phyloP scores from a whole-genome alignment of 2,113 vertebrate species.

The Equus quagga region DNA sequence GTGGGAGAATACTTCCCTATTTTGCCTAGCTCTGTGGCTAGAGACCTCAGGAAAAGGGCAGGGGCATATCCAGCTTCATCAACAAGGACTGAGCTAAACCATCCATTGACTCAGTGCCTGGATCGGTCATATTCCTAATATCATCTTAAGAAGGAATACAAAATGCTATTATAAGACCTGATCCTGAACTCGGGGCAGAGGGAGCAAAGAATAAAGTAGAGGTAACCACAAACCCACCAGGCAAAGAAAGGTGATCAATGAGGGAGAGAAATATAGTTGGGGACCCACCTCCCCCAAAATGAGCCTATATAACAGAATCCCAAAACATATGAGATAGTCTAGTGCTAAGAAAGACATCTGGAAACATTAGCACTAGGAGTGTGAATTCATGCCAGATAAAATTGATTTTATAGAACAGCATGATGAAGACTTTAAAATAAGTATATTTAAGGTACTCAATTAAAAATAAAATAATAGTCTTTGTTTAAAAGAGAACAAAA shows the following conservation, averaged over 20 bases:
- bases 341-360: neutral
- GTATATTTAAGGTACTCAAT: neutral
- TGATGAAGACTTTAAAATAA: neutral
- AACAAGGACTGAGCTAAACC: neutral
- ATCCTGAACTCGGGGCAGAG: neutral
- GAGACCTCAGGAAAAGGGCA: neutral
- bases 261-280: neutral
- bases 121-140: neutral
- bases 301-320: neutral
- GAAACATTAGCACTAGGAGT: conserved; percentile 6
- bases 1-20: neutral
- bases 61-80: neutral
- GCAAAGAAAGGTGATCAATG: neutral
- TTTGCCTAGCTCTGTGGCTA: neutral
- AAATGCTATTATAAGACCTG: neutral
- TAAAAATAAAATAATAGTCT: conserved; percentile 47
- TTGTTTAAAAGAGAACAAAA: conserved; percentile 40
- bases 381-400: neutral
- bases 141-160: neutral
- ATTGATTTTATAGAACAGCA: neutral
- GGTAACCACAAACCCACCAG: neutral
- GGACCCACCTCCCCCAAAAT: neutral
- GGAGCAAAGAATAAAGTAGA: neutral
- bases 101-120: neutral
- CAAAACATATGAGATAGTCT: neutral